phyloP scores from a whole-genome alignment of 2,797 vertebrate species.

The Spinus pinus region DNA sequence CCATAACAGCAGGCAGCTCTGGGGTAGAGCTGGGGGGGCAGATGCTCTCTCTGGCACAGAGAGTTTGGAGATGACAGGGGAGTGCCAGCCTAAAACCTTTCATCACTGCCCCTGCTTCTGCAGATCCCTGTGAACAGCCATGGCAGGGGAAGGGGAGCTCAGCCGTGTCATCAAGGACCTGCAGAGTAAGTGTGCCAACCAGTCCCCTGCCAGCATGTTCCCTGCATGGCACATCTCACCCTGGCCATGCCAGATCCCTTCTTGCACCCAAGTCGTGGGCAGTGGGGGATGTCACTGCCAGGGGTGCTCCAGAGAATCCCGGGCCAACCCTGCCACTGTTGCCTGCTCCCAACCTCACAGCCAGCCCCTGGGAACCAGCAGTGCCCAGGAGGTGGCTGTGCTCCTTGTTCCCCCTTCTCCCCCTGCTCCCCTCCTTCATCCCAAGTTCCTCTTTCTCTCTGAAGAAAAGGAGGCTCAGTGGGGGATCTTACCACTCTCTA shows the following conservation, averaged over 20 bases:
- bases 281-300: not conserved
- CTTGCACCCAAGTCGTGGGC: accelerated
- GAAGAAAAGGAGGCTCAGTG: not conserved
- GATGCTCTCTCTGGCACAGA: not conserved
- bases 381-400: not conserved
- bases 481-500: not conserved
- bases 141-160: conserved; percentile 21
- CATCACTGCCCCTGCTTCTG: not conserved
- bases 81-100: not conserved
- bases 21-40: not conserved
- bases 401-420: not conserved
- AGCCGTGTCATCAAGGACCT: conserved; percentile 48
- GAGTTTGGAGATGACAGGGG: not conserved
- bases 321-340: not conserved
- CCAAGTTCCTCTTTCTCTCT: not conserved
- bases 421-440: not conserved
- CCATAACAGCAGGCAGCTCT: not conserved
- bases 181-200: conserved; percentile 44
- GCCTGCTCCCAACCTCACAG: not conserved
- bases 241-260: not conserved
- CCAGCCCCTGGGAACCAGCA: not conserved
- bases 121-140: not conserved
- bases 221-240: not conserved
- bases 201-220: not conserved
- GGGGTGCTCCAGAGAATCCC: not conserved